Percentiles rank a stretch among this genome's conserved stretches.
Conservation (phyloP, 2,113 vertebrate species). For the Phyllopteryx taeniolatus region DNA sequence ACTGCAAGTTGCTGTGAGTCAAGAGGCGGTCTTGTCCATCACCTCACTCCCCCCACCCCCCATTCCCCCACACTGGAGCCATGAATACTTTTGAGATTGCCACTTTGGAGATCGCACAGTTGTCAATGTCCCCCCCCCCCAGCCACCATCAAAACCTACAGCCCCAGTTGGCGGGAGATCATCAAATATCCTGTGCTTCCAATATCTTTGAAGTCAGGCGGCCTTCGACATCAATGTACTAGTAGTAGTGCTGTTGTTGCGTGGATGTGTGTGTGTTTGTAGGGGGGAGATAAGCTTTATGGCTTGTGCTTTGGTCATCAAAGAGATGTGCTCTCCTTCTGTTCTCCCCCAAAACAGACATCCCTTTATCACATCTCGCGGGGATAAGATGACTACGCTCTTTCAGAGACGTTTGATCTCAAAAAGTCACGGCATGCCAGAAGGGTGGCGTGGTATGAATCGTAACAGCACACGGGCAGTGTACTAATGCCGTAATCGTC, state of each 20-base stretch:
- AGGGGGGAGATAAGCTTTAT: constrained; percentile 58
- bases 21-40: constrained; percentile 30
- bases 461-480: constrained; percentile 12
- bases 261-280: constrained; percentile 22
- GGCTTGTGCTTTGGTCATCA: constrained; percentile 54
- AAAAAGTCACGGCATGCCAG: constrained; percentile 42
- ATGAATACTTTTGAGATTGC: constrained; percentile 28
- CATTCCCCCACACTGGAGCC: neutral
- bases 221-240: constrained; percentile 50
- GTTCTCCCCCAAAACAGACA: constrained; percentile 52
- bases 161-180: constrained; percentile 49
- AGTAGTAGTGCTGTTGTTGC: constrained; percentile 30
- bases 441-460: constrained; percentile 32
- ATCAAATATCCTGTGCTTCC: constrained; percentile 67
- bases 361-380: constrained; percentile 56
- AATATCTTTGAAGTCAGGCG: constrained; percentile 55
- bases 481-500: neutral
- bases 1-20: constrained; percentile 29
- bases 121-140: constrained; percentile 46
- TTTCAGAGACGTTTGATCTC: constrained; percentile 53
- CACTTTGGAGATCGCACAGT: constrained; percentile 51
- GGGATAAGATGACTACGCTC: constrained; percentile 55
- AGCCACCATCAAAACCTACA: constrained; percentile 22
- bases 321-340: constrained; percentile 53
- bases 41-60: neutral